These are phyloP conservation scores for Lepidothrix coronata DNA, from an alignment of 2,113 vertebrate species.

Conservation along the genomic window DNA sequence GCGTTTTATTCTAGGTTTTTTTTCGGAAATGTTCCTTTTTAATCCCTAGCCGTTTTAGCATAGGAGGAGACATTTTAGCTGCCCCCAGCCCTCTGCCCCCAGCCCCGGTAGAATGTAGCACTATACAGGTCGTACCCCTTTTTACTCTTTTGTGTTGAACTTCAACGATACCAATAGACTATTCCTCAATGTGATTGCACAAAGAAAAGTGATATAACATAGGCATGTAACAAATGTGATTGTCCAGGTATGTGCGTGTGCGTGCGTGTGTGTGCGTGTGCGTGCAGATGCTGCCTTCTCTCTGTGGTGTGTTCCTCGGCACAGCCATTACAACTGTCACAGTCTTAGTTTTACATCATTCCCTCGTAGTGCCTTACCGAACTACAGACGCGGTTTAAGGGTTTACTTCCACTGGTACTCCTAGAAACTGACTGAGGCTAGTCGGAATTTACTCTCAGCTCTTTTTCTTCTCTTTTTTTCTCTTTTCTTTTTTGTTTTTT, in stretches of 20 bases:
- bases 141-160: slow-evolving; percentile 78
- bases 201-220: slow-evolving; percentile 85
- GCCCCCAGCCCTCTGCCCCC: slow-evolving; percentile 58
- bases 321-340: slow-evolving; percentile 76
- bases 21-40: slow-evolving; percentile 15
- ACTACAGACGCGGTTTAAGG: slow-evolving; percentile 81
- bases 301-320: slow-evolving; percentile 79
- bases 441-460: slow-evolving; percentile 66
- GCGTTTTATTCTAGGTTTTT: not conserved
- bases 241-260: slow-evolving; percentile 74
- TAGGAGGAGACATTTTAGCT: slow-evolving; percentile 74
- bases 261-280: slow-evolving; percentile 20
- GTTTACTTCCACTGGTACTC: slow-evolving; percentile 85
- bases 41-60: slow-evolving; percentile 38
- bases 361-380: slow-evolving; percentile 99
- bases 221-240: slow-evolving; percentile 89
- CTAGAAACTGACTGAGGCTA: slow-evolving; percentile 78
- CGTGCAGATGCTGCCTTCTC: slow-evolving; percentile 78
- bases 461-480: not conserved
- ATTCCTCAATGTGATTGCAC: slow-evolving; percentile 90
- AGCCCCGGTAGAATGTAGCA: slow-evolving; percentile 88
- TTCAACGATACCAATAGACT: slow-evolving; percentile 88
- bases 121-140: slow-evolving; percentile 72
- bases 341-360: slow-evolving; percentile 87
- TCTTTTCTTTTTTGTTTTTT: not conserved